Evolutionary conservation across 2,113 vertebrate genomes (phyloP), one percentile per base, ranked within the genome.

Genomic region (Leptocoma aspasia): DNA sequence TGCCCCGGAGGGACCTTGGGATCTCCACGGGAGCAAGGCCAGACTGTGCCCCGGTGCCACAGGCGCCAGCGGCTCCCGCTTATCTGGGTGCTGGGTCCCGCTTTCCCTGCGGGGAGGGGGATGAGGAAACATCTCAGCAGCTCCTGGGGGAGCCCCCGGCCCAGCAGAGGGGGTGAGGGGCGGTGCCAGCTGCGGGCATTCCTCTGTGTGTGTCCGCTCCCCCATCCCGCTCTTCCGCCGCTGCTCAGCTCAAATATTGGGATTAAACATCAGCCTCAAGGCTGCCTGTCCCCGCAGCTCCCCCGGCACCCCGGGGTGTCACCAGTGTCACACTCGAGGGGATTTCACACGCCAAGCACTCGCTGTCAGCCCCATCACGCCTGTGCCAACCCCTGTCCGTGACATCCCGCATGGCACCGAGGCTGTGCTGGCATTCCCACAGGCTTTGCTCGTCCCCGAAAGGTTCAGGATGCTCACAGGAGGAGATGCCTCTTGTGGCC

Each of bases 81-180:
- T 91, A 66, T 91, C 95, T 77, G 81, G 10, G 53, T 5, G 77
- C 89, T 2, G 47, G 68, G 52, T 30, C 53, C 45, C 0, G 13
- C 72, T 60, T 30, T 68, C 19, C 73, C 37, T 1, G 6, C 10
- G 1, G 66, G 1, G 2, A 18, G 23, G 11, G 28, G 28, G 17
- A 4, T 0, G 1, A 68, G 59, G 82, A 27, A 69, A 76, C 14
- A 0, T 28, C 63, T 14, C 59, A 11, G 57, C 80, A 18, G 49
- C 56, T 91, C 72, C 79, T 1, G 5, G 35, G 49, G 13, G 57
- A 44, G 37, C 11, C 2, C 0, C 39, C 0, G 3, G 54, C 68
- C 61, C 11, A 3, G 44, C 71, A 2, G 39, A 19, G 49, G 5
- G 39, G 49, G 15, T 0, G 7, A 8, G 11, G 1, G 1, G 8